phyloP scores from a whole-genome alignment of 2,888 invertebrate species.

The Cenopis cana region DNA sequence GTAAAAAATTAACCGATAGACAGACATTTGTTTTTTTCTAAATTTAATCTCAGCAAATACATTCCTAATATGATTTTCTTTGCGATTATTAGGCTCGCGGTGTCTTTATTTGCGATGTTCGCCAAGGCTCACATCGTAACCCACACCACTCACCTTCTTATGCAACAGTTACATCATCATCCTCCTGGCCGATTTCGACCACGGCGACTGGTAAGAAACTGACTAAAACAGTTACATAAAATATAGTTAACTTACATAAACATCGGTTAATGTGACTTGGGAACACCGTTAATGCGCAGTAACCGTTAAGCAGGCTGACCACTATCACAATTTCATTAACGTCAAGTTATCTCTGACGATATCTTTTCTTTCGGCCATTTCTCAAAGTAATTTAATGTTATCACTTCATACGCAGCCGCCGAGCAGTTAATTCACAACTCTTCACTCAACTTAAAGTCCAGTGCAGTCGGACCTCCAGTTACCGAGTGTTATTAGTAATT shows the following conservation, averaged over 20 bases:
- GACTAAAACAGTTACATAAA: no score
- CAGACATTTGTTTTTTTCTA: no score
- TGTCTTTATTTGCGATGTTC: no score
- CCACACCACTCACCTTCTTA: no score
- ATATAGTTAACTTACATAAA: background rate
- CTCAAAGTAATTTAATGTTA: conserved; percentile 40
- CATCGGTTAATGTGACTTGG: background rate
- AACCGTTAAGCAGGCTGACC: conserved; percentile 18
- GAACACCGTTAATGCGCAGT: background rate
- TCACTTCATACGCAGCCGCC: conserved; percentile 38
- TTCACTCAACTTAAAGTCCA: background rate
- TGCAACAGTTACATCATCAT: no score
- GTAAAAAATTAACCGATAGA: no score
- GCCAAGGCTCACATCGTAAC: no score
- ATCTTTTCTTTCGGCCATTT: conserved; percentile 30
- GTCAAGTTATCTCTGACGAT: conserved; percentile 14
- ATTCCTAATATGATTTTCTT: no score
- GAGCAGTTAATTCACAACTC: background rate
- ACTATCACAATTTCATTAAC: conserved; percentile 13
- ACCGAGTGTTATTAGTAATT: background rate
- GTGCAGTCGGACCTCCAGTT: background rate
- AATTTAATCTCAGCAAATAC: no score
- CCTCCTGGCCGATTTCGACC: no score
- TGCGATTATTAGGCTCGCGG: no score
- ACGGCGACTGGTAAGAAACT: no score